These are phyloP conservation scores for Syrphus vitripennis DNA, from an alignment of 2,888 invertebrate species.

Conservation along the genomic window DNA sequence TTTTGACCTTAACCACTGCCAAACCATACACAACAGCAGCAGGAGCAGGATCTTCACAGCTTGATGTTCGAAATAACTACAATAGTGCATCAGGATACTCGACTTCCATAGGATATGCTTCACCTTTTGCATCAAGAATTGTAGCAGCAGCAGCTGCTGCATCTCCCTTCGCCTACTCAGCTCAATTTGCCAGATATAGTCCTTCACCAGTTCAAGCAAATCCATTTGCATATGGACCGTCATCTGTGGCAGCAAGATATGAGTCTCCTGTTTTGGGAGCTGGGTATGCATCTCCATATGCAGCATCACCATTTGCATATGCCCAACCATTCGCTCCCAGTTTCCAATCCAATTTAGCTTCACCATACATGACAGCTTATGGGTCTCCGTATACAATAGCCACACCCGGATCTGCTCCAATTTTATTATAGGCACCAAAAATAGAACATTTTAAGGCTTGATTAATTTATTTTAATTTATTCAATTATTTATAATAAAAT, in stretches of 20 bases:
- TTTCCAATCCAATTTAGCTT: neutral
- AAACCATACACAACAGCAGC: conserved; percentile 76
- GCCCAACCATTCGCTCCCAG: conserved; percentile 60
- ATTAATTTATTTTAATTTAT: conserved; percentile 17
- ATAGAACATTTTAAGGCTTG: neutral
- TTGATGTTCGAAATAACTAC: conserved; percentile 78
- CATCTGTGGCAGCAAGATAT: conserved; percentile 10
- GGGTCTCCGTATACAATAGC: conserved; percentile 61
- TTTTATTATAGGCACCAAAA: conserved; percentile 56
- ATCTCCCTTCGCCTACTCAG: conserved; percentile 22
- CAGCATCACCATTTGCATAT: conserved; percentile 65
- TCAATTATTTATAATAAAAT: neutral
- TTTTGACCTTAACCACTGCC: conserved; percentile 74
- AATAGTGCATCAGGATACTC: conserved; percentile 78
- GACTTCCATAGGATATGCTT: conserved; percentile 76
- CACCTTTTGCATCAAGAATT: conserved; percentile 77
- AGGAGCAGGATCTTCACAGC: conserved; percentile 77
- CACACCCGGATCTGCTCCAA: conserved; percentile 71
- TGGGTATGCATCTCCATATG: conserved; percentile 70
- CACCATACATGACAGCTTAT: conserved; percentile 57
- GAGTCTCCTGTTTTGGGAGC: conserved; percentile 53
- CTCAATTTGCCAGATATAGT: conserved; percentile 59
- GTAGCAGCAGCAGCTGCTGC: conserved; percentile 71
- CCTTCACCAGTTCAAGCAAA: conserved; percentile 73
- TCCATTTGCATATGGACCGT: conserved; percentile 10